Evolutionary conservation across 35 echinoderm and acorn worm genomes (phyloP).

Genomic region (Apostichopus californicus): DNA sequence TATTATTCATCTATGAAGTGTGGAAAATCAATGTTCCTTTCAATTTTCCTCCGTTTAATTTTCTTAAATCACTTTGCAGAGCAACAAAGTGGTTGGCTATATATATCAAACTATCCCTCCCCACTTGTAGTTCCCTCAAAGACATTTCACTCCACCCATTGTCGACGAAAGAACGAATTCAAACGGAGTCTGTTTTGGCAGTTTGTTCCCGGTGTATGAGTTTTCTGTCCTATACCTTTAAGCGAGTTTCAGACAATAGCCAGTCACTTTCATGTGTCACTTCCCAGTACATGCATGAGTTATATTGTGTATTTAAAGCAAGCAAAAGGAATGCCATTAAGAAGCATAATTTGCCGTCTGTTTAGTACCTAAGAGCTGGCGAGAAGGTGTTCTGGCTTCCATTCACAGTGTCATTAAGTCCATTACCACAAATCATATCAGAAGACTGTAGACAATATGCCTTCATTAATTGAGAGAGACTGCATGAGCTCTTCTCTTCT

Average conservation of each 20-base stretch:
- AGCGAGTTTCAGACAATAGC: slow-evolving; percentile 39
- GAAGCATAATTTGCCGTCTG: slow-evolving; percentile 29
- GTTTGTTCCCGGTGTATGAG: too few relatives aligned
- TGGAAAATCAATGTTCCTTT: too few relatives aligned
- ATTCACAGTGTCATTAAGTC: slow-evolving; percentile 55
- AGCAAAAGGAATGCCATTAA: slow-evolving; percentile 52
- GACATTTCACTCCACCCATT: too few relatives aligned
- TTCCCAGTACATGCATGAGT: slow-evolving; percentile 47
- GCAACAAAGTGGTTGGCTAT: too few relatives aligned
- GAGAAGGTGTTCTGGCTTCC: slow-evolving; percentile 45
- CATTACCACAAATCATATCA: slow-evolving; percentile 62
- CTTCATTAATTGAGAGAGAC: slow-evolving; percentile 55
- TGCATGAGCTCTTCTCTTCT: neutral
- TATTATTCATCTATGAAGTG: too few relatives aligned
- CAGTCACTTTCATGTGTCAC: slow-evolving; percentile 59
- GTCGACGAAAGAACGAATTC: too few relatives aligned
- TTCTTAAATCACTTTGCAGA: too few relatives aligned
- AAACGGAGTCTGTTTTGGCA: too few relatives aligned
- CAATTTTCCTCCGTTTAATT: too few relatives aligned
- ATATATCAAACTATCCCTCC: too few relatives aligned
- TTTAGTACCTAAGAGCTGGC: slow-evolving; percentile 10
- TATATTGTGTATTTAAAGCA: slow-evolving; percentile 60
- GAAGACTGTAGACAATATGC: slow-evolving; percentile 31
- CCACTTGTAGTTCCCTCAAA: too few relatives aligned
- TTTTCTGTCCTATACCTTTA: slow-evolving; percentile 9